Evolutionary conservation across 2,888 invertebrate species (phyloP), one percentile per base, ranked within the genome.

Genomic region (Listrodromus nycthemerus): DNA sequence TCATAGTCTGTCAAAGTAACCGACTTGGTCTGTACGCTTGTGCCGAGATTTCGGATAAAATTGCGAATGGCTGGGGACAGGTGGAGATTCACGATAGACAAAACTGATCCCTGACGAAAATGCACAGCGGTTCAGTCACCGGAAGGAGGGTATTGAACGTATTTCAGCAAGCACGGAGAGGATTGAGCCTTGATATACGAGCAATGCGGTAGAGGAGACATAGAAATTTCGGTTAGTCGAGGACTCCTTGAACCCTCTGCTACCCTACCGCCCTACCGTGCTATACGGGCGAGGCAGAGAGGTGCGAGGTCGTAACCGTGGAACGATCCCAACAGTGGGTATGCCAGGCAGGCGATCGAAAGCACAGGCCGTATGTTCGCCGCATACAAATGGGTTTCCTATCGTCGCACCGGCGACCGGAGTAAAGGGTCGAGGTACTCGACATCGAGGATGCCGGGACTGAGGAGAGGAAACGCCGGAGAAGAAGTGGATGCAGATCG

Each of bases 301-400:
- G 73, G 75, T 73, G 82, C 69, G 75, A 85, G 73, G 71, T 78
- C 75, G 82, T 81, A 83, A 78, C 85, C 74, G 71, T 79, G 63
- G 86, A 87, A 87, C 84, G 86, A 86, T 86, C 86, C 82, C 76
- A 73, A 84, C 82, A 73, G 63, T 74, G 81, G 80, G 83, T 85
- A 86, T 80, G 88, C 85, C 88, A 83, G 85, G 85, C 76, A 73
- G 73, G 33, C 58, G 69, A 66, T 61, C 67, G 45, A 69, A 67
- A 30, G 65, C 66, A 58, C 27, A 33, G 41, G 65, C 82, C 86
- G 84, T 87, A 86, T 87, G 89, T 86, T 87, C 85, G 76, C 85
- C 83, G 87, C 86, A 89, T 89, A 89, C 86, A 88, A 89, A 88
- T 89, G 83, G 77, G 78, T 85, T 87, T 85, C 79, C 86, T 73